Evolutionary conservation across 2,888 invertebrate species (phyloP).

Genomic region (Apotomis capreana): DNA sequence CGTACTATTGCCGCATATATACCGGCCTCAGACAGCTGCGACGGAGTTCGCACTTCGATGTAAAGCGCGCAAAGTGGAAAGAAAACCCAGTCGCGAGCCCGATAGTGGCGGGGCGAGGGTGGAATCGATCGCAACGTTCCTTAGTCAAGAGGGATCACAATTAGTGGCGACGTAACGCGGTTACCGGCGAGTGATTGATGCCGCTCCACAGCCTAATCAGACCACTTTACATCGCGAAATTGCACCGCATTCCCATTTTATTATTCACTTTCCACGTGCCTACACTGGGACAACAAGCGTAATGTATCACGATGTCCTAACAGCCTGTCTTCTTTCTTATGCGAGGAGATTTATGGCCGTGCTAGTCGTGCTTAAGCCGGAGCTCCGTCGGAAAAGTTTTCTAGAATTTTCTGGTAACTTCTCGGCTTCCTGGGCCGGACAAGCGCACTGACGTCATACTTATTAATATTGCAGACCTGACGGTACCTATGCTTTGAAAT

Average conservation of each 20-base stretch:
- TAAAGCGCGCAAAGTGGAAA: slow-evolving; percentile 60
- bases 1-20: slow-evolving; percentile 57
- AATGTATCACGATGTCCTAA: slow-evolving; percentile 15
- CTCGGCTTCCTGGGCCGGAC: background rate
- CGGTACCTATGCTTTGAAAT: slow-evolving; percentile 11
- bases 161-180: slow-evolving; percentile 70
- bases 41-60: slow-evolving; percentile 64
- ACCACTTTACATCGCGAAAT: slow-evolving; percentile 47
- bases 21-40: slow-evolving; percentile 55
- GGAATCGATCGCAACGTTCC: slow-evolving; percentile 65
- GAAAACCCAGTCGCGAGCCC: slow-evolving; percentile 53
- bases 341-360: slow-evolving; percentile 4
- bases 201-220: slow-evolving; percentile 46
- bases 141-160: slow-evolving; percentile 65
- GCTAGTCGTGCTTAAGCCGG: background rate
- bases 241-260: slow-evolving; percentile 42
- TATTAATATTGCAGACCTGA: slow-evolving; percentile 16
- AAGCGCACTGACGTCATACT: slow-evolving; percentile 2
- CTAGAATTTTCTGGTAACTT: background rate
- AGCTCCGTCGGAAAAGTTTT: background rate
- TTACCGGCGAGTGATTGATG: slow-evolving; percentile 69
- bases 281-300: slow-evolving; percentile 12
- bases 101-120: slow-evolving; percentile 47
- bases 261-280: slow-evolving; percentile 37
- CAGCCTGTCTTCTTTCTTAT: slow-evolving; percentile 1